phyloP scores from a whole-genome alignment of 2,113 vertebrate genomes.

The Gila orcuttii region DNA sequence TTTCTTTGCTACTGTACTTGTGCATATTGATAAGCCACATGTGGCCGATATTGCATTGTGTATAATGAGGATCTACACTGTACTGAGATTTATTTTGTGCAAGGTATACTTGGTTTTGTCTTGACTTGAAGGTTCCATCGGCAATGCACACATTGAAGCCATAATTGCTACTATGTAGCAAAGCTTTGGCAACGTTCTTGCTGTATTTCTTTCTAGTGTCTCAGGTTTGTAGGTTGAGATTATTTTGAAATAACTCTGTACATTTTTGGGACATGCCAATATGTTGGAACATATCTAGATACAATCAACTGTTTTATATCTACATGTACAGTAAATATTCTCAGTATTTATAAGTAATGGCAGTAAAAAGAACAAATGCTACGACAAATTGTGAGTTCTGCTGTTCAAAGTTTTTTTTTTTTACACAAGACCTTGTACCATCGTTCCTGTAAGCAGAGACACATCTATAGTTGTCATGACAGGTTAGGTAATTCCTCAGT shows the following conservation, averaged over 20 bases:
- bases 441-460: background rate
- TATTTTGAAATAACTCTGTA: conserved; percentile 83
- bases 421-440: background rate
- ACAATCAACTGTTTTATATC: conserved; percentile 85
- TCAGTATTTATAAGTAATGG: conserved; percentile 88
- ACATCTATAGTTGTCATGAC: conserved; percentile 1
- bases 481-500: background rate
- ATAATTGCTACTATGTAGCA: conserved; percentile 97
- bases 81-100: conserved; percentile 70
- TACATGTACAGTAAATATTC: conserved; percentile 91
- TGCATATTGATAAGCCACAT: conserved; percentile 60
- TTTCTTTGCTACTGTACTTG: conserved; percentile 63
- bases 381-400: conserved; percentile 65
- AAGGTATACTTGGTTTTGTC: conserved; percentile 66
- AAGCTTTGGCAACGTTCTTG: conserved; percentile 76
- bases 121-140: conserved; percentile 67
- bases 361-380: conserved; percentile 76
- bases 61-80: conserved; percentile 63
- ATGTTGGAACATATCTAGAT: conserved; percentile 74
- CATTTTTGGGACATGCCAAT: conserved; percentile 77
- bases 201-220: conserved; percentile 79
- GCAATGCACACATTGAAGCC: conserved; percentile 62
- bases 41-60: conserved; percentile 63
- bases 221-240: conserved; percentile 80
- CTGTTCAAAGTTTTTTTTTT: conserved; percentile 10